A percentile compares a stretch with the other conserved stretches of the same genome.
Conservation (phyloP, 2,797 vertebrate species). For the Manis pentadactyla region DNA sequence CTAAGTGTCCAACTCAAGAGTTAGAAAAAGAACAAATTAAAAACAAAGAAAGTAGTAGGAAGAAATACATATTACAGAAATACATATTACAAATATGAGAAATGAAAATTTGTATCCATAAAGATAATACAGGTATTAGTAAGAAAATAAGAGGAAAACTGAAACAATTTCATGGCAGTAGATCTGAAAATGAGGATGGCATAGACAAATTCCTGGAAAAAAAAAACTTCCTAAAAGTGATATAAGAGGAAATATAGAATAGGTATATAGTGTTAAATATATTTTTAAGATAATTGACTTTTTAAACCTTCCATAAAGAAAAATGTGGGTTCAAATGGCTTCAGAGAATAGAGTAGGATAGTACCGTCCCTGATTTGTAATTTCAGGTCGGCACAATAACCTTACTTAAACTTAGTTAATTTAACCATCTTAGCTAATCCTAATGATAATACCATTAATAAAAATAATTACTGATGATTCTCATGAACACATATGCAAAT, state of each 20-base stretch:
- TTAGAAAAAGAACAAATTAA: not conserved
- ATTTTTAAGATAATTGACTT: not conserved
- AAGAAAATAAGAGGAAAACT: not conserved
- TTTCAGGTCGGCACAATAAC: not conserved
- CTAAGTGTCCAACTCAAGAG: not conserved
- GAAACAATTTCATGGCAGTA: not conserved
- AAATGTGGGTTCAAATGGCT: not conserved
- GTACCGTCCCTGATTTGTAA: not conserved
- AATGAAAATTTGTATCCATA: not conserved
- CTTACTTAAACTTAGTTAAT: not conserved
- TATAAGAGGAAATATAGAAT: not conserved
- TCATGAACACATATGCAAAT: not conserved
- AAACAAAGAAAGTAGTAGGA: not conserved
- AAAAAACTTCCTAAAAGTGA: not conserved
- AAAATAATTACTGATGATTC: not conserved
- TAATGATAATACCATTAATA: not conserved
- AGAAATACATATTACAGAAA: not conserved
- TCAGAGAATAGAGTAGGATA: not conserved
- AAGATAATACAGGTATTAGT: not conserved
- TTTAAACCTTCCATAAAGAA: not conserved
- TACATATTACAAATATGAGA: not conserved
- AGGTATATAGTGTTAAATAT: not conserved
- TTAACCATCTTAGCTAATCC: not conserved
- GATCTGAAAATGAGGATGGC: not conserved
- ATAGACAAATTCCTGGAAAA: not conserved